Evolutionary conservation across 2,888 invertebrate genomes (phyloP).

Genomic region (Drosophila merina): DNA sequence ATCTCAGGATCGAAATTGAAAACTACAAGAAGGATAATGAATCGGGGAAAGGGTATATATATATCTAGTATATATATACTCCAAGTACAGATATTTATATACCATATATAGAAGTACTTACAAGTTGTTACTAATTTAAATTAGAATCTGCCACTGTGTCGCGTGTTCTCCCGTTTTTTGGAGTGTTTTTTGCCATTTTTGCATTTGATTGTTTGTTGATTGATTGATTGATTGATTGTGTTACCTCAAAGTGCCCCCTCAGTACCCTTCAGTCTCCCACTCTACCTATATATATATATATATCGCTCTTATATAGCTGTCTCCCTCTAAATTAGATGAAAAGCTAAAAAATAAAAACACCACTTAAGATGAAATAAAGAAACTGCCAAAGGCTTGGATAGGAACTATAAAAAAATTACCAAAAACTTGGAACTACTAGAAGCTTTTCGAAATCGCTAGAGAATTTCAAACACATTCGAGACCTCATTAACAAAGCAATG

Average conservation of each 20-base stretch:
- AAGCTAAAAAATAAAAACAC: constrained; percentile 40
- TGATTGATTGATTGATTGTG: constrained; percentile 23
- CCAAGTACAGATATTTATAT: neutral
- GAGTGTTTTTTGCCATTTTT: constrained; percentile 28
- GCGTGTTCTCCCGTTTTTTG: constrained; percentile 54
- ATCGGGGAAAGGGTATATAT: neutral
- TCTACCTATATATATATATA: neutral
- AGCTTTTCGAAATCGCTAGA: constrained; percentile 1
- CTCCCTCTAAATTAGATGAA: constrained; percentile 27
- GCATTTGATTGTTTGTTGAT: constrained; percentile 16
- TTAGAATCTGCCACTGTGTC: constrained; percentile 52
- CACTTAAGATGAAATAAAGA: constrained; percentile 44
- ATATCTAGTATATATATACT: neutral
- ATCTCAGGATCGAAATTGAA: constrained; percentile 5
- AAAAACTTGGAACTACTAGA: neutral
- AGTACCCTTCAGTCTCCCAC: neutral
- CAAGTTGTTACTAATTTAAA: constrained; percentile 36
- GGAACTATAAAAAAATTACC: constrained; percentile 1
- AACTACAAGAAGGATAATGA: neutral
- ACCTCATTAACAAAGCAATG: constrained; percentile 1
- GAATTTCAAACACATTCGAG: constrained; percentile 9
- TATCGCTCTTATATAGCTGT: constrained; percentile 13
- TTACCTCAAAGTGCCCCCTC: constrained; percentile 48
- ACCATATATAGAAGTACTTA: constrained; percentile 9
- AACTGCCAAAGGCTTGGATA: constrained; percentile 63